phyloP scores from a whole-genome alignment of 1,140 invertebrate species.

The Lepidurus packardi region DNA sequence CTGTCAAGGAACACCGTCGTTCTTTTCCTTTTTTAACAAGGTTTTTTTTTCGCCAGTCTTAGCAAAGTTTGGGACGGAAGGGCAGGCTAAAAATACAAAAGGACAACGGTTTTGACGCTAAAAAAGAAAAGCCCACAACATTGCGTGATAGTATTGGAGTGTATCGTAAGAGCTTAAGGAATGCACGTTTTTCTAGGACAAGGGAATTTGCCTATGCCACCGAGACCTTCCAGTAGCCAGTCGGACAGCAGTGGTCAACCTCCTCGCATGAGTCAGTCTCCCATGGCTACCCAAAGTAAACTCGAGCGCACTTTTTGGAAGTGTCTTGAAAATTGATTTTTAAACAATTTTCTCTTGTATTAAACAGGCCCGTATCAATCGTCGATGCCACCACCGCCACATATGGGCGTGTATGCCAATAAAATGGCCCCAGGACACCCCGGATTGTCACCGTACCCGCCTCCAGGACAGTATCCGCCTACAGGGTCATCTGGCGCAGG shows the following conservation, averaged over 20 bases:
- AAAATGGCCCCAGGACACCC: slow-evolving; percentile 45
- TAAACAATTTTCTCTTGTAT: slow-evolving; percentile 30
- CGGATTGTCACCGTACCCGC: slow-evolving; percentile 52
- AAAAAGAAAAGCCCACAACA: not conserved
- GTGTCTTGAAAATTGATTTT: not conserved
- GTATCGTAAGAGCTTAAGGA: slow-evolving; percentile 26
- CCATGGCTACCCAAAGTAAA: slow-evolving; percentile 62
- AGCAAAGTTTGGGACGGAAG: not conserved
- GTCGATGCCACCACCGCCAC: slow-evolving; percentile 56
- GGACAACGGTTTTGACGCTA: not conserved
- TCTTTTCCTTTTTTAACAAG: not conserved
- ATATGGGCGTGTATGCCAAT: slow-evolving; percentile 50
- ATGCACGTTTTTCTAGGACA: slow-evolving; percentile 56
- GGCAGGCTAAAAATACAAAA: not conserved
- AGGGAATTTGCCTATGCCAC: slow-evolving; percentile 85
- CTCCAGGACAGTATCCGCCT: slow-evolving; percentile 50
- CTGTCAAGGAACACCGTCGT: slow-evolving; percentile 21
- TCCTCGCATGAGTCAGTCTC: slow-evolving; percentile 64
- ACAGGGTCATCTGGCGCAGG: slow-evolving; percentile 44
- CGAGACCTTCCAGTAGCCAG: slow-evolving; percentile 81
- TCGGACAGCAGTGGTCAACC: slow-evolving; percentile 65
- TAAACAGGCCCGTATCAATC: slow-evolving; percentile 53
- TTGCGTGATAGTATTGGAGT: not conserved
- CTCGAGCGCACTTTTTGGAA: not conserved
- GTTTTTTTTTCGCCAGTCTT: not conserved